Percentiles rank a stretch among this genome's conserved stretches.
Conservation (phyloP, 2,888 invertebrate genomes). For the Cryptus armator region DNA sequence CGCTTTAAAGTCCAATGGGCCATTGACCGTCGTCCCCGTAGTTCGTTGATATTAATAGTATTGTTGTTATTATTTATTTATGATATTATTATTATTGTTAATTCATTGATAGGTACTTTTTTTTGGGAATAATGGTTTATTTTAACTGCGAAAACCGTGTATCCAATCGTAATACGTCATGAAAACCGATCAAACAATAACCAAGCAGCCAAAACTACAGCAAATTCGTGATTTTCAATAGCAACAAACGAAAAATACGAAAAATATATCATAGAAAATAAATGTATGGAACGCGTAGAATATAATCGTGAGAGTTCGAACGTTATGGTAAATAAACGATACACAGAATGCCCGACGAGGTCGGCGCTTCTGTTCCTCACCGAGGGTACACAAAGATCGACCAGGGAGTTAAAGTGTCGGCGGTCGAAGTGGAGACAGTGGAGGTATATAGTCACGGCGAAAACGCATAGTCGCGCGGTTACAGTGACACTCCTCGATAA, state of each 20-base stretch:
- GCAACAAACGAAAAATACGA: not conserved
- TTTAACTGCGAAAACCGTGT: too few relatives aligned
- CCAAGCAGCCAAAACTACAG: too few relatives aligned
- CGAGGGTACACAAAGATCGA: slow-evolving; percentile 8
- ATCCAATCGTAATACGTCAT: too few relatives aligned
- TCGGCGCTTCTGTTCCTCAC: slow-evolving; percentile 2
- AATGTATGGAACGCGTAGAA: not conserved
- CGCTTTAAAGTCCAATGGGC: too few relatives aligned
- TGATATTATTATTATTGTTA: too few relatives aligned
- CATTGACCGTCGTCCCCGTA: too few relatives aligned
- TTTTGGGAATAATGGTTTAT: too few relatives aligned
- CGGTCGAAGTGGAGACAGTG: slow-evolving; percentile 40
- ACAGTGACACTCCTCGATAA: not conserved
- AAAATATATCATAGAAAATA: not conserved
- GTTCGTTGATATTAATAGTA: too few relatives aligned
- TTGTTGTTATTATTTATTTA: too few relatives aligned
- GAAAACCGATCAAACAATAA: too few relatives aligned
- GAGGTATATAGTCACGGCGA: slow-evolving; percentile 10
- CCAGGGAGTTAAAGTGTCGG: slow-evolving; percentile 30
- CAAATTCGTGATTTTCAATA: not conserved
- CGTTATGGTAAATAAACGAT: not conserved
- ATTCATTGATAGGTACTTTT: too few relatives aligned
- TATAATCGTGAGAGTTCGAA: not conserved
- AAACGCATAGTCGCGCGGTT: slow-evolving; percentile 24
- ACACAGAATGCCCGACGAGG: not conserved